Percentiles rank a stretch among this genome's conserved stretches.
phyloP scores from a whole-genome alignment of 2,888 invertebrate species.

The Alitta virens region DNA sequence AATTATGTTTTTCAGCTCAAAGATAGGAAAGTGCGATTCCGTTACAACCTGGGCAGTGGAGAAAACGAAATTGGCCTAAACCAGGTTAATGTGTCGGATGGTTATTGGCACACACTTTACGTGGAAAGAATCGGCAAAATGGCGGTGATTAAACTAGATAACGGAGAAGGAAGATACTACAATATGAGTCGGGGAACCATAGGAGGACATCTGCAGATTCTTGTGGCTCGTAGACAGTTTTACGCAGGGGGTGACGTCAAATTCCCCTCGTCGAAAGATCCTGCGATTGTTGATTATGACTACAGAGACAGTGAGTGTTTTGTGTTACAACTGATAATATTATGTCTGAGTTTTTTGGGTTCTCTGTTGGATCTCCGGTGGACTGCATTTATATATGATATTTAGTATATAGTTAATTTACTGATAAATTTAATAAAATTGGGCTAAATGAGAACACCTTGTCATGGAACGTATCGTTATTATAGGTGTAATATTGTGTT shows the following conservation, averaged over 20 bases:
- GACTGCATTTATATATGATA: too few species aligned
- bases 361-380: too few species aligned
- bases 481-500: too few species aligned
- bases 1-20: constrained; percentile 68
- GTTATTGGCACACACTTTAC: constrained; percentile 93
- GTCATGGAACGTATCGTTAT: too few species aligned
- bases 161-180: constrained; percentile 75
- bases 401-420: too few species aligned
- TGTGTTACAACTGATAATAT: too few species aligned
- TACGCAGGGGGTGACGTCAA: constrained; percentile 32
- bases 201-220: constrained; percentile 26
- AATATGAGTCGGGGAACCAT: constrained; percentile 59
- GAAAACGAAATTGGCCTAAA: constrained; percentile 90
- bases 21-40: constrained; percentile 83
- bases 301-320: constrained; percentile 26
- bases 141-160: constrained; percentile 87
- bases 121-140: constrained; percentile 89
- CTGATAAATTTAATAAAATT: too few species aligned
- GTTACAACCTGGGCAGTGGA: constrained; percentile 84
- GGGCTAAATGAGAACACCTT: too few species aligned
- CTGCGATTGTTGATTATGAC: constrained; percentile 30
- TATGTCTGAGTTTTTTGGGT: too few species aligned
- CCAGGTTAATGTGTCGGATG: constrained; percentile 87
- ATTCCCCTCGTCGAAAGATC: constrained; percentile 28
- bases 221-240: constrained; percentile 28